Conservation (phyloP, 2,888 invertebrate species). For the Hirtodrosophila histrioides region DNA sequence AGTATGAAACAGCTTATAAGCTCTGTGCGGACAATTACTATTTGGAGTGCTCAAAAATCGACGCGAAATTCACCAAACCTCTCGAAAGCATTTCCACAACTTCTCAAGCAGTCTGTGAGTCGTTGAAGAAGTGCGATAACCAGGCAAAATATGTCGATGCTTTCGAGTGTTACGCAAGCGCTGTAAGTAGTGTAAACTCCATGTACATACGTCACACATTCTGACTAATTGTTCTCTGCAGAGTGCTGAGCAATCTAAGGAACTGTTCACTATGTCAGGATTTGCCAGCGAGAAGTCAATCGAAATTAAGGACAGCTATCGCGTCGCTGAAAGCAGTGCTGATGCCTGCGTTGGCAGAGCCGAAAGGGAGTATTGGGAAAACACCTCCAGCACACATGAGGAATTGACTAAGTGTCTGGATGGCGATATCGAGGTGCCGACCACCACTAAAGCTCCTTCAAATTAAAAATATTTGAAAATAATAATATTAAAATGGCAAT, state of each 20-base stretch:
- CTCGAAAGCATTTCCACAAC: conserved; percentile 4
- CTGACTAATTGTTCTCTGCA: neutral
- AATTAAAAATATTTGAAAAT: no score
- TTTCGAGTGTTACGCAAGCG: conserved; percentile 33
- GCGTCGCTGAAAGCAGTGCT: neutral
- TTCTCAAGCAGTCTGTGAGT: conserved; percentile 15
- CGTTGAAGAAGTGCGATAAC: conserved; percentile 16
- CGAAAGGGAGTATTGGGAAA: conserved; percentile 15
- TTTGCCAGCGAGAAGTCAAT: neutral
- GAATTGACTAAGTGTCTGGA: conserved; percentile 27
- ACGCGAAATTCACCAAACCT: neutral
- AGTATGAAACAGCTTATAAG: conserved; percentile 14
- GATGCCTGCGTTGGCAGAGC: conserved; percentile 17
- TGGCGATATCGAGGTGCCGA: neutral
- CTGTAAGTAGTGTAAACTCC: conserved; percentile 19
- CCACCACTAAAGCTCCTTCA: neutral
- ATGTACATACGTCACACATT: neutral
- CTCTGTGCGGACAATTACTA: conserved; percentile 18
- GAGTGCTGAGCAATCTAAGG: conserved; percentile 18
- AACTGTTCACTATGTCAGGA: conserved; percentile 10
- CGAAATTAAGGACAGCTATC: conserved; percentile 2
- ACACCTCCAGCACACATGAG: neutral
- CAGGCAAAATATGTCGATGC: neutral
- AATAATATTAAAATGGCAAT: no score
- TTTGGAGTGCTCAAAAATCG: neutral